Percentiles rank a stretch among this genome's conserved stretches.
These are phyloP conservation scores for Neosilurus mollespiculum DNA, from an alignment of 2,797 vertebrate species.

Conservation along the genomic window DNA sequence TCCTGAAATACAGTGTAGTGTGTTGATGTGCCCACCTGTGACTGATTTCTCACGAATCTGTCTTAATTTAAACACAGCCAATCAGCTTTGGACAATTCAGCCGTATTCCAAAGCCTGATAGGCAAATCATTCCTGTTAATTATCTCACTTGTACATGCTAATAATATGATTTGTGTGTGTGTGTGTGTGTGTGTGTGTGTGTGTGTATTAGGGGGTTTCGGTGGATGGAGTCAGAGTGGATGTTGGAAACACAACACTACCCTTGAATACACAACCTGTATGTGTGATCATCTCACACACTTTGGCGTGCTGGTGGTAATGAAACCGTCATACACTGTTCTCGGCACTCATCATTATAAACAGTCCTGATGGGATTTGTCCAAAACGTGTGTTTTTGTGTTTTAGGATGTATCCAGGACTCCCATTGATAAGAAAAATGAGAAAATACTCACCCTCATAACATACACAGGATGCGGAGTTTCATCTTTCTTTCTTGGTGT, in stretches of 20 bases:
- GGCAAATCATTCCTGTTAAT: not conserved
- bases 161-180: not conserved
- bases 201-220: slow-evolving; percentile 75
- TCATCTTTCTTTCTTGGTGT: slow-evolving; percentile 86
- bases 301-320: slow-evolving; percentile 89
- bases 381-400: slow-evolving; percentile 61
- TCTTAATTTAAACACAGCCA: slow-evolving; percentile 1
- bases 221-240: slow-evolving; percentile 83
- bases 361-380: not conserved
- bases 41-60: not conserved
- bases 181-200: slow-evolving; percentile 13
- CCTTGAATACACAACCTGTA: slow-evolving; percentile 80
- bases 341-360: not conserved
- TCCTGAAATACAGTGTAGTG: not conserved
- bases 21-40: not conserved
- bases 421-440: slow-evolving; percentile 68
- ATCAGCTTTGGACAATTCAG: not conserved
- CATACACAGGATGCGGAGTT: slow-evolving; percentile 82
- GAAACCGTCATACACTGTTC: not conserved
- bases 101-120: too few relatives aligned
- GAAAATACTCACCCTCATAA: slow-evolving; percentile 79
- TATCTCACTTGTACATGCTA: not conserved
- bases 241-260: slow-evolving; percentile 76
- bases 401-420: slow-evolving; percentile 78
- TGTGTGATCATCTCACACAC: slow-evolving; percentile 91